Evolutionary conservation across 2,888 invertebrate genomes (phyloP), one percentile per base, ranked within the genome.

Genomic region (Listrodromus nycthemerus): DNA sequence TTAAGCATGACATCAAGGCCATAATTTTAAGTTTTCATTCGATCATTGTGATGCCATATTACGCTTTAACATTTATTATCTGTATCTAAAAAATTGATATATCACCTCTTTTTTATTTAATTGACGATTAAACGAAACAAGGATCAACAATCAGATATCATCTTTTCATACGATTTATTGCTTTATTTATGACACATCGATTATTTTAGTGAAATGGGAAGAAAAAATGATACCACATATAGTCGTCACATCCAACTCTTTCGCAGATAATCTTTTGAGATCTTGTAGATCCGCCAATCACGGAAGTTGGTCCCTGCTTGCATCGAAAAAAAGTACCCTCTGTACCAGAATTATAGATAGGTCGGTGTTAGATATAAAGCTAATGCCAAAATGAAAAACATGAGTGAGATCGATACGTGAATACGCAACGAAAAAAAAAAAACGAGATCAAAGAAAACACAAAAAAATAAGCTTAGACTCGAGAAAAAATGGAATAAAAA

Each of bases 401-500:
- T 82, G 89, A 92, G 91, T 91, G 90, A 91, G 91, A 91, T 85
- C 75, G 79, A 89, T 89, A 85, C 88, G 90, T 90, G 90, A 91
- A 90, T 90, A 88, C 88, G 92, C 92, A 92, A 92, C 92, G 92
- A 92, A 92, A 87, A 41, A 58, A 45, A 33, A 65, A n/a, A 66
- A 50, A 33, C 13, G 13, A 27, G 55, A 86, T 8, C 83, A 84
- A 89, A 90, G 86, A 52, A 55, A 55, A 89, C 87, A 88, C 84
- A 86, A 85, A 24, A 24, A 58, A 24, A 41, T 74, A 80, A 78
- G 24, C 65, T 67, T 76, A 80, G 71, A 80, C 74, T 82, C 81
- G 24, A 55, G 80, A 82, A 66, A 27, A 55, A 52, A n/a, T 8
- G 5, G n/a, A n/a, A 61, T 30, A 27, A 27, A 82, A 71, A 80